Conservation (phyloP, 1,140 invertebrate species). For the Lasaia peninsularis region DNA sequence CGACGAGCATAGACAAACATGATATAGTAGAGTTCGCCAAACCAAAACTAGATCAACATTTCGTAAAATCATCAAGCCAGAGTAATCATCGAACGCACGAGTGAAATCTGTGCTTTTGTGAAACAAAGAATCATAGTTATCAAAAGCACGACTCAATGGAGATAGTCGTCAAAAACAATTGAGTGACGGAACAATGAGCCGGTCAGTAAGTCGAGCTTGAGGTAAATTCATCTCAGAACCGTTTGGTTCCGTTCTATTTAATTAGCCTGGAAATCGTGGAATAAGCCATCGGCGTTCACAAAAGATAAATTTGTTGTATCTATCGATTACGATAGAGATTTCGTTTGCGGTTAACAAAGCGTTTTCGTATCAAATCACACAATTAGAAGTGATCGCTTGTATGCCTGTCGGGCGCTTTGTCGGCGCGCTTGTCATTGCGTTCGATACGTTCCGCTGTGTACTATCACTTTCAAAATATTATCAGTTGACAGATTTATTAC, state of each 20-base stretch:
- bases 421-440: constrained; percentile 56
- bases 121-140: constrained; percentile 5
- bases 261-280: constrained; percentile 59
- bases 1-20: too few relatives aligned
- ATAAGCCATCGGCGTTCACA: constrained; percentile 45
- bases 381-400: constrained; percentile 69
- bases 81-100: constrained; percentile 1
- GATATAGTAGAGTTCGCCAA: too few relatives aligned
- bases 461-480: constrained; percentile 20
- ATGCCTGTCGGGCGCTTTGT: constrained; percentile 58
- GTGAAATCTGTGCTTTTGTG: not conserved
- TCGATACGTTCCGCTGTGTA: constrained; percentile 34
- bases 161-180: constrained; percentile 47
- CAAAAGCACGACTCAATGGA: constrained; percentile 26
- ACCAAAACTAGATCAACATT: too few relatives aligned
- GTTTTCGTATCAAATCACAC: constrained; percentile 73
- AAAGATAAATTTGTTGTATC: constrained; percentile 71
- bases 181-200: constrained; percentile 20
- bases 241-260: constrained; percentile 53
- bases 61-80: not conserved
- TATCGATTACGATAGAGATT: constrained; percentile 65
- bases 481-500: constrained; percentile 11
- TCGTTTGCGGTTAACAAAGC: constrained; percentile 60
- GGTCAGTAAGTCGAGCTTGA: constrained; percentile 9
- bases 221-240: constrained; percentile 30